Conservation (phyloP, 2,888 invertebrate species). For the Temnothorax ravouxi region DNA sequence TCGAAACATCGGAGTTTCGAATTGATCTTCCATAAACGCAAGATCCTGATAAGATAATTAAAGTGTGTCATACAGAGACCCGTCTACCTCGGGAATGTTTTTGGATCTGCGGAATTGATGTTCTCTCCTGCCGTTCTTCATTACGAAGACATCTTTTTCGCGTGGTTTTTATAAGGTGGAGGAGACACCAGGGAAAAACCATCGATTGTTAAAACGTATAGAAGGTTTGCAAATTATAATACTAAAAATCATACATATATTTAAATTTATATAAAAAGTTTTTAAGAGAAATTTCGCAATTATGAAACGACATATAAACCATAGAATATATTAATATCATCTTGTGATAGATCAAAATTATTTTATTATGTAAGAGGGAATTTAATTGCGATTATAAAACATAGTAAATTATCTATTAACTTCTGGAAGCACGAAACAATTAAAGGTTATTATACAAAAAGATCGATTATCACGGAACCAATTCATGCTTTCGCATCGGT, state of each 20-base stretch:
- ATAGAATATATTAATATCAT: conserved; percentile 28
- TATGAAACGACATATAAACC: not conserved
- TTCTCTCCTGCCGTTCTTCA: conserved; percentile 7
- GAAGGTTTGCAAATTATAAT: conserved; percentile 25
- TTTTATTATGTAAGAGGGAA: conserved; percentile 1
- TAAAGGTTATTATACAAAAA: not conserved
- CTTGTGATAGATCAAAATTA: not conserved
- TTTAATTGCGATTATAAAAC: not conserved
- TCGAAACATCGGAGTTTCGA: not conserved
- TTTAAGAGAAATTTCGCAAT: not conserved
- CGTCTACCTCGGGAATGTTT: not conserved
- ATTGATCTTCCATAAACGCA: not conserved
- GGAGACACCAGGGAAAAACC: not conserved
- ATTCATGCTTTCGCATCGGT: not conserved
- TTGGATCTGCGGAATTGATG: not conserved
- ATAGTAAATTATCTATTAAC: not conserved
- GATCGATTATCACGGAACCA: not conserved
- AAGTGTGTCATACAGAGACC: conserved; percentile 10
- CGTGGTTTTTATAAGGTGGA: conserved; percentile 1
- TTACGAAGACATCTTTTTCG: not conserved
- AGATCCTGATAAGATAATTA: conserved; percentile 34
- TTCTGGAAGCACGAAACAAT: not conserved
- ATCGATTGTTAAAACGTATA: conserved; percentile 25
- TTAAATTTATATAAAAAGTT: not conserved
- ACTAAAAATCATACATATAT: not conserved